phyloP scores from a whole-genome alignment of 1,140 invertebrate genomes.

The Bombus consobrinus region DNA sequence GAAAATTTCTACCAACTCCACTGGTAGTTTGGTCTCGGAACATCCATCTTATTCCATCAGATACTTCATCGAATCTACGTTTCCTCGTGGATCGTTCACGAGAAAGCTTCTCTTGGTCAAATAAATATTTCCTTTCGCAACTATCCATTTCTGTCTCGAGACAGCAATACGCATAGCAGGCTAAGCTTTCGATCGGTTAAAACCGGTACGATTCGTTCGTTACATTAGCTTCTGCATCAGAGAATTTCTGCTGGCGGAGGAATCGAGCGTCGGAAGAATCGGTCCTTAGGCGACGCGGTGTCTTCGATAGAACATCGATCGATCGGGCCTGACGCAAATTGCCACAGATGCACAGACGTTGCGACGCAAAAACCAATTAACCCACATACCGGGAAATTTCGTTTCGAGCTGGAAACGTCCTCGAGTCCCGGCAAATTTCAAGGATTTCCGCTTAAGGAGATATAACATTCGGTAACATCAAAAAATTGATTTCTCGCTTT shows the following conservation, averaged over 20 bases:
- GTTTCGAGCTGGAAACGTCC: neutral
- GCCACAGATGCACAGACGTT: neutral
- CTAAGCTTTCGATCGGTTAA: neutral
- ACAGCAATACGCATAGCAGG: too few species aligned
- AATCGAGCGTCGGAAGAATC: neutral
- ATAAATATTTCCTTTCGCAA: constrained; percentile 7
- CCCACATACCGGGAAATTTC: constrained; percentile 36
- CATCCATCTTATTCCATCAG: neutral
- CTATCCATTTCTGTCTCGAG: neutral
- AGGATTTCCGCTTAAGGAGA: too few species aligned
- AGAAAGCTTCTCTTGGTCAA: neutral
- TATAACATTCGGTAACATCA: too few species aligned
- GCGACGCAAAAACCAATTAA: constrained; percentile 44
- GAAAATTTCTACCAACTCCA: neutral
- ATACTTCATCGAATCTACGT: constrained; percentile 5
- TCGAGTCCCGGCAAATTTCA: too few species aligned
- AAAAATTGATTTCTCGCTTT: too few species aligned
- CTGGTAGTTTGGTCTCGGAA: too few species aligned
- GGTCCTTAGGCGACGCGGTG: neutral
- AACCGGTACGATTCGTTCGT: too few species aligned
- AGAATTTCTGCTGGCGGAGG: too few species aligned
- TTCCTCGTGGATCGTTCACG: neutral
- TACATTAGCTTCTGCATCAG: too few species aligned
- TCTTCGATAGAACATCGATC: constrained; percentile 33
- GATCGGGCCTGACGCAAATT: constrained; percentile 28